These are phyloP conservation scores for Drosophila neotestacea DNA, from an alignment of 2,888 invertebrate species.

Conservation along the genomic window DNA sequence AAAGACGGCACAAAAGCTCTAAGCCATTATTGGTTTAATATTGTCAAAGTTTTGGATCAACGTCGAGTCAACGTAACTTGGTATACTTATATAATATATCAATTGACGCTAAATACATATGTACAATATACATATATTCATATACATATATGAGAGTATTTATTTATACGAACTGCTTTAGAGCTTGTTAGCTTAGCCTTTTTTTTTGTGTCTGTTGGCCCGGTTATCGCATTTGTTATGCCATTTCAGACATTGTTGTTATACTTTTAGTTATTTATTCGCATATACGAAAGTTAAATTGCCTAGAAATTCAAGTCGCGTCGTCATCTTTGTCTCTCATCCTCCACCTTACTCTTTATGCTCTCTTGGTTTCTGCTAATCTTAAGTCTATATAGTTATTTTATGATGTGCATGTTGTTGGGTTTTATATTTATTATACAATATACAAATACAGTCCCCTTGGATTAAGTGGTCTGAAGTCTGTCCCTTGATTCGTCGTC, in stretches of 20 bases:
- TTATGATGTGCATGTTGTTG: conserved; percentile 71
- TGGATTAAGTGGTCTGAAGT: conserved; percentile 9
- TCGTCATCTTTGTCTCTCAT: conserved; percentile 44
- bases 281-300: conserved; percentile 73
- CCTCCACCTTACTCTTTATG: background rate
- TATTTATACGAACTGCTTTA: conserved; percentile 44
- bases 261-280: conserved; percentile 39
- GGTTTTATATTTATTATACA: conserved; percentile 54
- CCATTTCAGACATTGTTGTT: conserved; percentile 43
- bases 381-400: conserved; percentile 68
- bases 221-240: conserved; percentile 70
- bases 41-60: conserved; percentile 43
- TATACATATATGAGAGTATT: conserved; percentile 28
- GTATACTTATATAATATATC: conserved; percentile 10
- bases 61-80: conserved; percentile 8
- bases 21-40: conserved; percentile 57
- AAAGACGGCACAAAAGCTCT: conserved; percentile 26
- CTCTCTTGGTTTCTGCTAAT: conserved; percentile 27
- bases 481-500: conserved; percentile 16
- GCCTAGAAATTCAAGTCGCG: conserved; percentile 76
- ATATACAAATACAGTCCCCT: conserved; percentile 19
- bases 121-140: conserved; percentile 3
- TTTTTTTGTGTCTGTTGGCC: conserved; percentile 30
- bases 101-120: conserved; percentile 22
- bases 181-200: conserved; percentile 53